These are phyloP conservation scores for Microplitis mediator DNA, from an alignment of 1,140 invertebrate genomes.

Conservation along the genomic window DNA sequence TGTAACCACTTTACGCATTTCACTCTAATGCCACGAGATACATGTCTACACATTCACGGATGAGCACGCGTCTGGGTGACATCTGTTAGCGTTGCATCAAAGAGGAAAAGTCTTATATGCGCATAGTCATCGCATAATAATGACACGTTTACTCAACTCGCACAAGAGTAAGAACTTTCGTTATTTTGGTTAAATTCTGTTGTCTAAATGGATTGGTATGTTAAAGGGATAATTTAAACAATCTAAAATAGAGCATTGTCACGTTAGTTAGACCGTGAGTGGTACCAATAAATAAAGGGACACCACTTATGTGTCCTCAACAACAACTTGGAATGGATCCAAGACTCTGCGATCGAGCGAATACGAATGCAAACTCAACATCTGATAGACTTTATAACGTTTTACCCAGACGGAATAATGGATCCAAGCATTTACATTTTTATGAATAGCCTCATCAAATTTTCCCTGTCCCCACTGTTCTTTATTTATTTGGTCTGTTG, in stretches of 20 bases:
- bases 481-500: no score
- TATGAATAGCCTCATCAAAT: constrained; percentile 2
- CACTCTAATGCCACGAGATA: background rate
- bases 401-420: background rate
- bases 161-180: background rate
- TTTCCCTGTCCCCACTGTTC: background rate
- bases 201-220: no score
- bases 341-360: constrained; percentile 29
- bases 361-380: constrained; percentile 3
- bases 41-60: background rate
- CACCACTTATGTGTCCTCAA: constrained; percentile 32
- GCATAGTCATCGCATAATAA: background rate
- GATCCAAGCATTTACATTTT: background rate
- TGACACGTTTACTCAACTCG: background rate
- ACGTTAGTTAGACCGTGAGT: constrained; percentile 18
- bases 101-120: background rate
- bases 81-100: constrained; percentile 26
- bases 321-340: constrained; percentile 30
- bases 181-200: no score
- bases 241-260: constrained; percentile 2
- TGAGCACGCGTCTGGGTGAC: constrained; percentile 13
- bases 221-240: background rate
- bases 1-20: constrained; percentile 16
- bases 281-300: constrained; percentile 41
- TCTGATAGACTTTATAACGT: constrained; percentile 6